Base-by-base conservation (phyloP, 92 coral and sea anemone genomes). In the Parazoanthus swiftii region DNA sequence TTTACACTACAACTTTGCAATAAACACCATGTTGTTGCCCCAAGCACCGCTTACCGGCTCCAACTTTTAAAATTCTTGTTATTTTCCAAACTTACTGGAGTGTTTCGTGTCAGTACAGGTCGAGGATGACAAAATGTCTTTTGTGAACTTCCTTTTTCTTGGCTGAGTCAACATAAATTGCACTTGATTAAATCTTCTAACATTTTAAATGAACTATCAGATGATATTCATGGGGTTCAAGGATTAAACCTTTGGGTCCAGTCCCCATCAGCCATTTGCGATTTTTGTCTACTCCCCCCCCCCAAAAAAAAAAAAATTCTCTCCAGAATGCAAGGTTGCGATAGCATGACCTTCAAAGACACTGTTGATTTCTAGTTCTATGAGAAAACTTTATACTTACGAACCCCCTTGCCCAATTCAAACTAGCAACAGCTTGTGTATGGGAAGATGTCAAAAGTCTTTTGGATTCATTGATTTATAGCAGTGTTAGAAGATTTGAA, bases 1-100 rank as follows among this genome's bases (percentile, higher is more conserved):
- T 80, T 80, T 80, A 80, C 38, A 54, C 85, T 54, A 10, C 59
- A 56, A 58, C 38, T 36, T 37, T 36, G 59, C 14, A 43, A 58
- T 80, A 56, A 76, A 74, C 79, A 82, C 48, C 3, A 42, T 66
- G 58, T 76, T 86, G 88, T 81, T 70, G 74, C 46, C 72, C 26
- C 44, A 26, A 80, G 85, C 70, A 71, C 38, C 20, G 70, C 70
- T 63, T 11, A 54, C 20, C 59, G 83, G 83, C 68, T 79, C 51
- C 71, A 6, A 58, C 6, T 29, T 36, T 0, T 26, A 16, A 15
- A 26, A 71, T 71, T 80, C 35, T 51, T 20, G 25, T 8, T 54
- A 16, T 58, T 58, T 80, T 54, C 85, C 5, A 29, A 21, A 66
- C 72, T 80, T 39, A 26, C n/a, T 56, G 44, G 83, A 37, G 44